These are phyloP conservation scores for Xenus cinereus DNA, from an alignment of 2,113 vertebrate genomes.

Conservation along the genomic window DNA sequence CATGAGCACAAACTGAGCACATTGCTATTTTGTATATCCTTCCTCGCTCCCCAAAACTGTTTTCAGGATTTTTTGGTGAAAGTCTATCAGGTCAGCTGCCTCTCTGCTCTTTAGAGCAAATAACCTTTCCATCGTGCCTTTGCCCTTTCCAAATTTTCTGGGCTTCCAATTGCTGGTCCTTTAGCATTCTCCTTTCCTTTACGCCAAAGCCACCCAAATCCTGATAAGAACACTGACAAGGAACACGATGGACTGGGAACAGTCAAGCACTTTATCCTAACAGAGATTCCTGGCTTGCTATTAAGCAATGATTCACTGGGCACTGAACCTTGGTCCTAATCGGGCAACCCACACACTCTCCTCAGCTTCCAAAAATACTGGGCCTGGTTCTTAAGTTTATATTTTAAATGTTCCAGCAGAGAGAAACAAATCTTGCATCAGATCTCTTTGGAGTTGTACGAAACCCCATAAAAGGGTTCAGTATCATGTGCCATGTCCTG, in stretches of 20 bases:
- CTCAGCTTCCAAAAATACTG: constrained; percentile 1
- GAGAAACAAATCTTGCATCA: neutral
- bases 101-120: neutral
- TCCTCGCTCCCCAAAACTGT: neutral
- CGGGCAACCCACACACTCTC: neutral
- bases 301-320: neutral
- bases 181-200: neutral
- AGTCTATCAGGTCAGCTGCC: neutral
- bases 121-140: neutral
- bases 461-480: neutral
- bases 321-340: neutral
- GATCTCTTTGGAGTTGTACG: neutral
- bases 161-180: neutral
- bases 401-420: neutral
- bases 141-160: neutral
- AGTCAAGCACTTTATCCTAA: constrained; percentile 34
- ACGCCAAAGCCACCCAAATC: neutral
- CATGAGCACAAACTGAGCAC: neutral
- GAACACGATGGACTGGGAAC: constrained; percentile 40
- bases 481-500: neutral
- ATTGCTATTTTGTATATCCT: neutral
- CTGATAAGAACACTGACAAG: constrained; percentile 29
- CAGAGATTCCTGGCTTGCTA: constrained; percentile 5
- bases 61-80: neutral
- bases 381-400: neutral